Percentiles rank a stretch among this genome's conserved stretches.
Conservation (phyloP, 1,140 invertebrate genomes). For the Pemphigus obesinymphae region DNA sequence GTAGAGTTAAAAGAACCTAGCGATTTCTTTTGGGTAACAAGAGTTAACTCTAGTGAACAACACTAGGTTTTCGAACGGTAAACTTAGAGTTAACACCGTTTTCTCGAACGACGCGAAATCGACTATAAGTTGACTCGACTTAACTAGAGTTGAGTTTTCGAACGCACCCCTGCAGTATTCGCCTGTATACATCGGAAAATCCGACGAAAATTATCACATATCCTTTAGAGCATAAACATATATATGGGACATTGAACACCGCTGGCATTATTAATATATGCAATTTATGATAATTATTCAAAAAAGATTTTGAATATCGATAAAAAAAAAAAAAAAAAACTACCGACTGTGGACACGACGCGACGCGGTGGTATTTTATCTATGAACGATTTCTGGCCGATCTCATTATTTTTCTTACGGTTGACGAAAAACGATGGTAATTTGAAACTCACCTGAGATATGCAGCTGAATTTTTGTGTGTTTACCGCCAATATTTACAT, state of each 20-base stretch:
- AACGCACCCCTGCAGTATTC: too few relatives aligned
- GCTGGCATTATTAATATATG: background rate
- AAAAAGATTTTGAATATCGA: background rate
- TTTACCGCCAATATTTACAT: slow-evolving; percentile 32
- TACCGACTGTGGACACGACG: background rate
- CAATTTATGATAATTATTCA: background rate
- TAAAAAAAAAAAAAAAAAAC: background rate
- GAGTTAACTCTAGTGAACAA: too few relatives aligned
- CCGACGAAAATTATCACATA: too few relatives aligned
- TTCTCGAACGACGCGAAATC: too few relatives aligned
- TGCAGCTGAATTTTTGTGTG: background rate
- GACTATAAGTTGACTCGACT: too few relatives aligned
- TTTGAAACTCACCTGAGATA: slow-evolving; percentile 15
- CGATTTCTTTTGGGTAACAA: too few relatives aligned
- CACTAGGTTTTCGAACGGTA: too few relatives aligned
- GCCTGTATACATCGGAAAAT: too few relatives aligned
- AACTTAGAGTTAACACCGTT: too few relatives aligned
- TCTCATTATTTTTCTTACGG: background rate
- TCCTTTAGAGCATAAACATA: too few relatives aligned
- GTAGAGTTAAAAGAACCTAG: too few relatives aligned
- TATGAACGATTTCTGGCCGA: background rate
- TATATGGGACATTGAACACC: background rate
- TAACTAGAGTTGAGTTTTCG: too few relatives aligned
- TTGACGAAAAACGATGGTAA: background rate
- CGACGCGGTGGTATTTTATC: background rate